A percentile compares a stretch with the other conserved stretches of the same genome.
phyloP scores from a whole-genome alignment of 2,888 invertebrate genomes.

The Melipona bicolor region DNA sequence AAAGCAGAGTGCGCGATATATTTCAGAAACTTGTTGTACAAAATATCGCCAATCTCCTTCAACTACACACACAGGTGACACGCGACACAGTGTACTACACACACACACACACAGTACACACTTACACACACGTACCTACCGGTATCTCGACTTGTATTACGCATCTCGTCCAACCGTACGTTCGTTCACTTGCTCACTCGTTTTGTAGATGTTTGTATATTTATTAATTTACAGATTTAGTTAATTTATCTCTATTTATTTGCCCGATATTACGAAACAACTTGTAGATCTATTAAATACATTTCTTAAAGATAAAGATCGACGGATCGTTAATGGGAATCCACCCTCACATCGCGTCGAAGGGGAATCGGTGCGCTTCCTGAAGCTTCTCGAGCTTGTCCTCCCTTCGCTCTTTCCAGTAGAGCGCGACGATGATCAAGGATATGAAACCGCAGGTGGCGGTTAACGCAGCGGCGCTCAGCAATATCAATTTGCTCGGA shows the following conservation, averaged over 20 bases:
- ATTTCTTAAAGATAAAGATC: slow-evolving; percentile 51
- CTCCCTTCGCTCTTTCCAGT: slow-evolving; percentile 95
- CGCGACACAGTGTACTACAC: not conserved
- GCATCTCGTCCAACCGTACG: slow-evolving; percentile 15
- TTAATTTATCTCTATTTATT: slow-evolving; percentile 46
- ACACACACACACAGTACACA: not conserved
- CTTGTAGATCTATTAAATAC: slow-evolving; percentile 65
- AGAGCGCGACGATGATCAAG: slow-evolving; percentile 93
- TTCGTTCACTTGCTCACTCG: slow-evolving; percentile 8
- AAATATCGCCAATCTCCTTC: slow-evolving; percentile 17
- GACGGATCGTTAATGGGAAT: slow-evolving; percentile 38
- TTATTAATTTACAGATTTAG: slow-evolving; percentile 1
- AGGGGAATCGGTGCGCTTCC: slow-evolving; percentile 93
- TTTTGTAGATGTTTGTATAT: slow-evolving; percentile 24
- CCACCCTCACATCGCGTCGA: slow-evolving; percentile 91
- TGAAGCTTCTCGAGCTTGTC: slow-evolving; percentile 92
- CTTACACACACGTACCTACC: not conserved
- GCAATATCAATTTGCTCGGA: slow-evolving; percentile 96
- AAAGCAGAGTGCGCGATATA: slow-evolving; percentile 14
- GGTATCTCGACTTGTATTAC: not conserved
- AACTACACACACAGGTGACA: not conserved
- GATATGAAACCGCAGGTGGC: slow-evolving; percentile 94
- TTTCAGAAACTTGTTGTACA: slow-evolving; percentile 22
- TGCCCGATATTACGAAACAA: slow-evolving; percentile 68
- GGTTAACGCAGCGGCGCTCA: slow-evolving; percentile 94